Conservation (phyloP, 2,797 vertebrate species). For the Nyctalus aviator region DNA sequence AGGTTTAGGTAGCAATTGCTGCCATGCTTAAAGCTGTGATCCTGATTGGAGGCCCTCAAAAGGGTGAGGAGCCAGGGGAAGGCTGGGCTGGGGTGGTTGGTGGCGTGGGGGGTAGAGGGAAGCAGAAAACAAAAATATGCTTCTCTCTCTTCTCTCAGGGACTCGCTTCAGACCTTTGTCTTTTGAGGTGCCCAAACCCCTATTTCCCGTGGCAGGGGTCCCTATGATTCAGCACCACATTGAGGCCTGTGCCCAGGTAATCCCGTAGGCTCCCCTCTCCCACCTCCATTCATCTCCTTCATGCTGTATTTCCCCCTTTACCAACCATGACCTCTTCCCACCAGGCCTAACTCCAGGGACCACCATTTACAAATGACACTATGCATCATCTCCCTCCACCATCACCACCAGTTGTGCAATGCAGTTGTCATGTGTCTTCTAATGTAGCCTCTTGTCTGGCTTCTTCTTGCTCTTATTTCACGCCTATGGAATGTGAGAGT, state of each 20-base stretch:
- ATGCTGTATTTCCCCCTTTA: not conserved
- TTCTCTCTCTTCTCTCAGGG: constrained; percentile 86
- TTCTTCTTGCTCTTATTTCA: constrained; percentile 49
- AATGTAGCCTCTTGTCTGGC: constrained; percentile 36
- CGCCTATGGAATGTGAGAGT: not conserved
- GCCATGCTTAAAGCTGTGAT: constrained; percentile 95
- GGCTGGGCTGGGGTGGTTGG: not conserved
- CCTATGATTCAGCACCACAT: constrained; percentile 99
- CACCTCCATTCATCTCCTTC: not conserved
- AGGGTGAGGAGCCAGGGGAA: constrained; percentile 89
- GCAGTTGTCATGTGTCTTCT: not conserved
- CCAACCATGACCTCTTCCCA: not conserved
- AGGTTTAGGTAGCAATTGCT: constrained; percentile 48
- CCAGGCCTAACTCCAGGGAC: not conserved
- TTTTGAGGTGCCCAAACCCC: constrained; percentile 97
- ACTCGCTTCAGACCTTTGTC: constrained; percentile 97
- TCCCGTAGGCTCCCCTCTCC: not conserved
- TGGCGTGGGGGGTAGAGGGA: not conserved
- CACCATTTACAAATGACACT: not conserved
- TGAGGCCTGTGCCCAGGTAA: constrained; percentile 96
- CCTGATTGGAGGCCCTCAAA: constrained; percentile 96
- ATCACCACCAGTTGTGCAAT: not conserved
- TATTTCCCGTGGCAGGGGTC: constrained; percentile 97
- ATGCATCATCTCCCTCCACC: not conserved
- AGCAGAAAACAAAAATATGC: not conserved